A percentile compares a stretch with the other conserved stretches of the same genome.
phyloP scores from a whole-genome alignment of 1,140 invertebrate species.

The Sinonovacula constricta region DNA sequence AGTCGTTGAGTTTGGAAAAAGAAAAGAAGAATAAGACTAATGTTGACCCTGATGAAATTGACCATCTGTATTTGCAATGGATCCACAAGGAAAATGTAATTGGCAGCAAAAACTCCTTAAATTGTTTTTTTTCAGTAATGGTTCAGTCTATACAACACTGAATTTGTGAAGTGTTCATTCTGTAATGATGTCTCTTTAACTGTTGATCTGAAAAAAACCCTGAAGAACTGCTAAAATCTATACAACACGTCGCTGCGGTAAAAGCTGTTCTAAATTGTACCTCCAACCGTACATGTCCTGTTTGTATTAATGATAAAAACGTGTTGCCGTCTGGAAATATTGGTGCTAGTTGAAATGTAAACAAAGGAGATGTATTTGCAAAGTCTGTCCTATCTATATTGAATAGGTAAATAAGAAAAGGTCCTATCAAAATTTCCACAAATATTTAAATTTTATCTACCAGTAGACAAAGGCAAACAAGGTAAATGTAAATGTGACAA shows the following conservation, averaged over 20 bases:
- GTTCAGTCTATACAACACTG: constrained; percentile 32
- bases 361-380: constrained; percentile 28
- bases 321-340: constrained; percentile 1
- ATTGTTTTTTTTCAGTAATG: background rate
- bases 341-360: constrained; percentile 37
- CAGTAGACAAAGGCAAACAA: too few species aligned
- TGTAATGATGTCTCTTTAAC: constrained; percentile 38
- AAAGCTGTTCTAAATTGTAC: too few species aligned
- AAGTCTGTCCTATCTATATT: constrained; percentile 31
- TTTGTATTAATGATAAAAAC: constrained; percentile 23
- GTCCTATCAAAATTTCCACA: too few species aligned
- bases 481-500: too few species aligned
- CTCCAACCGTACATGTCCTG: constrained; percentile 32
- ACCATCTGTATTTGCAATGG: constrained; percentile 23
- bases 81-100: constrained; percentile 25
- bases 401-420: too few species aligned
- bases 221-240: constrained; percentile 32
- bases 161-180: constrained; percentile 25
- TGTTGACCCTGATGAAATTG: background rate
- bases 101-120: constrained; percentile 28
- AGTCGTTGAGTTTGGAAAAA: background rate
- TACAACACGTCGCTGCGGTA: constrained; percentile 31
- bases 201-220: constrained; percentile 33
- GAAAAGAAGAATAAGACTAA: constrained; percentile 28
- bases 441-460: too few species aligned